Base-by-base conservation (phyloP, 2,113 vertebrate genomes). In the Dicrurus megarhynchus region DNA sequence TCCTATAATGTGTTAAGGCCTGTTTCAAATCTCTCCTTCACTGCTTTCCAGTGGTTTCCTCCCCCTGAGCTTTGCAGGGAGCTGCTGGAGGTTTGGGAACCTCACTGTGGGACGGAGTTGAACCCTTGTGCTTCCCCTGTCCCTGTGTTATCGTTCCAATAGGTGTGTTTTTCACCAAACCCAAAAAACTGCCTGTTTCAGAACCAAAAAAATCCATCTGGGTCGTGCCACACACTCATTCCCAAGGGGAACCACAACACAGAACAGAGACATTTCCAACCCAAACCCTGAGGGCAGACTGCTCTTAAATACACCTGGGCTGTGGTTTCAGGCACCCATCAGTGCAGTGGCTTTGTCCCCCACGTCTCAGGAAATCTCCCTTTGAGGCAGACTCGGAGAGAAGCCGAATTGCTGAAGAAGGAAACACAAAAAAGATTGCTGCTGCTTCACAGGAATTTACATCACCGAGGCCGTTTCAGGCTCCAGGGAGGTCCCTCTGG, bases 291-390 rank as follows among this genome's bases (percentile, higher is more conserved):
- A 46, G 32, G 22, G 6, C 37, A 15, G 12, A 2, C 13, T 27
- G 18, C 59, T 26, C 24, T 27, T 39, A 19, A 49, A 39, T 1
- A 24, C 9, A 19, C 27, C 56, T 39, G 21, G 8, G 1, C 9
- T 33, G 28, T 0, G 1, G 0, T 61, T 50, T 0, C 13, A 27
- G 39, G 3, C 23, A 3, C 49, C 81, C 65, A 4, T 35, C 81
- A 55, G 52, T 7, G 0, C 84, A 33, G 52, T 20, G 1, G 24
- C 82, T 78, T 83, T 71, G 49, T 76, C 64, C 60, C 60, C 53
- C 81, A 30, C 0, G 0, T 61, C 21, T 53, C 88, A 67, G 87
- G 78, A 93, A 89, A 55, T 37, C 64, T 91, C 76, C 23, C 2
- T 1, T 74, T 46, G 19, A 67, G 83, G 80, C 65, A 73, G 63